phyloP scores from a whole-genome alignment of 2,888 invertebrate genomes.

The Lysandra bellargus region DNA sequence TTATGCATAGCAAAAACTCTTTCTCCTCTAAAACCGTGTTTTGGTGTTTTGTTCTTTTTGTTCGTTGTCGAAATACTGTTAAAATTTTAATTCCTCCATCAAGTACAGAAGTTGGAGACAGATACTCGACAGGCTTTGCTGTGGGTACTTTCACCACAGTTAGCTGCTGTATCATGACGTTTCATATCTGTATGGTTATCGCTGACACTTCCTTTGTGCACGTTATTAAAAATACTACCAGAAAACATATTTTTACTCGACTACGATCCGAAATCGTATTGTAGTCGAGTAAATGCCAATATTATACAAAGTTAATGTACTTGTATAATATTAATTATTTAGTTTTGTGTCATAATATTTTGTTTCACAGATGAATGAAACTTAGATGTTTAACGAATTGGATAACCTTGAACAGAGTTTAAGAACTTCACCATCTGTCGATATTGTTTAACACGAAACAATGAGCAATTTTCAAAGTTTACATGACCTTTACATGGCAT shows the following conservation, averaged over 20 bases:
- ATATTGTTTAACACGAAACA: not conserved
- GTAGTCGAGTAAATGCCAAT: too few species aligned
- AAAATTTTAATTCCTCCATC: not conserved
- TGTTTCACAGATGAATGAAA: not conserved
- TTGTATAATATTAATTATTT: too few species aligned
- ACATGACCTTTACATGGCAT: not conserved
- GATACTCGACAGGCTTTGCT: not conserved
- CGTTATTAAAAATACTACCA: not conserved
- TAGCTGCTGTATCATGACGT: not conserved
- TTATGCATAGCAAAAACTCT: not conserved
- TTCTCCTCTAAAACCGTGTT: not conserved
- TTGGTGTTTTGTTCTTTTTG: not conserved
- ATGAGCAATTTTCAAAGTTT: conserved; percentile 2
- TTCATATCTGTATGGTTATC: not conserved
- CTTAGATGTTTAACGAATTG: not conserved
- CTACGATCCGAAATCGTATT: too few species aligned
- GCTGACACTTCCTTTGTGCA: not conserved
- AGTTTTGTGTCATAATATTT: not conserved
- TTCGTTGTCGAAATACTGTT: not conserved
- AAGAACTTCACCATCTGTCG: not conserved
- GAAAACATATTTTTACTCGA: not conserved
- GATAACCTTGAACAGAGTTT: not conserved
- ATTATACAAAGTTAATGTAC: too few species aligned
- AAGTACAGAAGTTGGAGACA: not conserved
- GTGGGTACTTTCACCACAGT: not conserved